Evolutionary conservation across 2,888 invertebrate genomes (phyloP), one percentile per base, ranked within the genome.

Genomic region (Dusona sp.): DNA sequence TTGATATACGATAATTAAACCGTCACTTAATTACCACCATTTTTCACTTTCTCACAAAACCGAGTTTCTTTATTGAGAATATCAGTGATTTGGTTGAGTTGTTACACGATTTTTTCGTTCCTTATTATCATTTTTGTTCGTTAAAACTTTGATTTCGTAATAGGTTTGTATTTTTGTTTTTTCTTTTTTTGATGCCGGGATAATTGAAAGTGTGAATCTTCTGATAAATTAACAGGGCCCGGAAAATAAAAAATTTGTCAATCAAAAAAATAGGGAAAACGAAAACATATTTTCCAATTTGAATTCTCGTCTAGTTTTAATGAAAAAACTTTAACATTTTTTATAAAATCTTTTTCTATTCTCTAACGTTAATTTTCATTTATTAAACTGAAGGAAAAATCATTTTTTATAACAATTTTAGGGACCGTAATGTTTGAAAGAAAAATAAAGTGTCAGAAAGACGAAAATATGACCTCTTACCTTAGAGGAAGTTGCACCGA

Each of bases 401-500:
- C 1, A 6, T 29, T 29, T 16, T 61, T 61, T 16, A 61, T 4
- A 29, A 61, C 29, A 61, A 2, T 61, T 61, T 29, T 1, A 29
- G 16, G 16, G 61, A 16, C 61, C 16, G 7, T 6, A 29, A 25
- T 16, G 13, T 25, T 57, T 16, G 22, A 0, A 11, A 3, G 13
- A 19, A 42, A 22, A 13, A 11, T 4, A 68, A 68, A 25, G 6
- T 68, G 42, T 67, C 38, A 25, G 42, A 42, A 45, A 9, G 68
- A 22, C 13, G 22, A 42, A 68, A 42, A 68, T 22, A 42, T 22
- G 22, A 38, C 16, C 4, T 51, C 48, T 72, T 72, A 51, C 51
- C 54, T 73, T 54, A 38, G 13, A 54, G 73, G 36, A 54, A 73
- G 73, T 73, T 54, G 22, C 54, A 73, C 72, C 36, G 22, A 9